These are phyloP conservation scores for Polyommatus iphigenia DNA, from an alignment of 2,888 invertebrate species.

Conservation along the genomic window DNA sequence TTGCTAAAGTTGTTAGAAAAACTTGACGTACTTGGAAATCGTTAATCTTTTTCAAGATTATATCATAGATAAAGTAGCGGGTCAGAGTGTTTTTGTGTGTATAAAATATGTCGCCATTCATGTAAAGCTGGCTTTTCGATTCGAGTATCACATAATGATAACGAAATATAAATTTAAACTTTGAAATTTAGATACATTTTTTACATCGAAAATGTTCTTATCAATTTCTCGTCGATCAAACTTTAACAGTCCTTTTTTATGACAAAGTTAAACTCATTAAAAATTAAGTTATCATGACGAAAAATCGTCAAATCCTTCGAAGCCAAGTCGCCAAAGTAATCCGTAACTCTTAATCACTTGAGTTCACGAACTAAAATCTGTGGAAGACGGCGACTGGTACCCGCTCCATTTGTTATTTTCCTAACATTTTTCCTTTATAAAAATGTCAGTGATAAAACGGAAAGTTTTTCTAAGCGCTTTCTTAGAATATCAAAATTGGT, in stretches of 20 bases:
- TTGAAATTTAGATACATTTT: too few species aligned
- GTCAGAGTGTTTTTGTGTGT: background rate
- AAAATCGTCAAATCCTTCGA: too few species aligned
- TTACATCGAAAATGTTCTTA: background rate
- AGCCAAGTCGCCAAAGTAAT: conserved; percentile 31
- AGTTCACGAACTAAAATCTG: conserved; percentile 38
- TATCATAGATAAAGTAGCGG: background rate
- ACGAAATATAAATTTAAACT: too few species aligned
- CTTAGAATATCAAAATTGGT: conserved; percentile 27
- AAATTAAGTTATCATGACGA: background rate
- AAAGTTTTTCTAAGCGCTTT: conserved; percentile 29
- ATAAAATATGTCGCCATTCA: background rate
- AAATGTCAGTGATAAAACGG: conserved; percentile 36
- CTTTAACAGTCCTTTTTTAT: background rate
- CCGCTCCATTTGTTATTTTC: conserved; percentile 42
- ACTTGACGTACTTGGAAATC: background rate
- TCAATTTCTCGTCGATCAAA: background rate
- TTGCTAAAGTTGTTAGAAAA: background rate
- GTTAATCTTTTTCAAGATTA: conserved; percentile 8
- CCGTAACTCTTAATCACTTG: conserved; percentile 32
- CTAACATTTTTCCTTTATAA: conserved; percentile 39
- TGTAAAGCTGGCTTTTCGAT: too few species aligned
- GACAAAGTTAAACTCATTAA: background rate
- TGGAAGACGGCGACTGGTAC: conserved; percentile 42
- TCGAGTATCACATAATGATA: too few species aligned